Conservation (phyloP, 2,888 invertebrate species). For the Nemotelus pantherinus region DNA sequence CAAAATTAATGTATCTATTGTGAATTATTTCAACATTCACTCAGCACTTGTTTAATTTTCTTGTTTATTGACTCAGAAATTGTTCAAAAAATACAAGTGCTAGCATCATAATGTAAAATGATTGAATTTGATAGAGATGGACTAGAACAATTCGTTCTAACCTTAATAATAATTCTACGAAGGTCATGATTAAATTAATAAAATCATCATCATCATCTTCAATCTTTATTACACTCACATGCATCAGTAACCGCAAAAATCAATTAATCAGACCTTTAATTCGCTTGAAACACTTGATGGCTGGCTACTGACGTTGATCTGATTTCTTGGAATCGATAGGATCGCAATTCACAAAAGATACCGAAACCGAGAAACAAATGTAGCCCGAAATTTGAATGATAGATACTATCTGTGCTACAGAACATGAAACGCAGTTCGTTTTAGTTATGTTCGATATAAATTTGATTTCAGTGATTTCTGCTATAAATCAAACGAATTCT, state of each 20-base stretch:
- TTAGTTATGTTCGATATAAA: constrained; percentile 37
- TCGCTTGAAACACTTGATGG: background rate
- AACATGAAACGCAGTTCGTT: constrained; percentile 22
- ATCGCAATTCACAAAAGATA: constrained; percentile 19
- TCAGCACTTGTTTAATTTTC: too few species aligned
- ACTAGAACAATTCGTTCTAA: too few species aligned
- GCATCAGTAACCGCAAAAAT: background rate
- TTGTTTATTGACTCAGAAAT: too few species aligned
- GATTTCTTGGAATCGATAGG: constrained; percentile 28
- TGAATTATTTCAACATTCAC: too few species aligned
- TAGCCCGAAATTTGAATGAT: constrained; percentile 11
- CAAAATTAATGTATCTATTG: too few species aligned
- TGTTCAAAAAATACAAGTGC: too few species aligned
- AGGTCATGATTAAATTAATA: too few species aligned
- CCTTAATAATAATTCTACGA: too few species aligned
- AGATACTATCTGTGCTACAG: constrained; percentile 27
- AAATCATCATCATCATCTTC: too few species aligned
- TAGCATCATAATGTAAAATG: too few species aligned
- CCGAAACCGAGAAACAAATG: constrained; percentile 21
- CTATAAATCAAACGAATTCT: constrained; percentile 40
- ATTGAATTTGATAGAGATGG: too few species aligned
- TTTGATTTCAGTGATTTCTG: constrained; percentile 35
- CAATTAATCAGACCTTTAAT: constrained; percentile 34
- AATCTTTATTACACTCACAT: too few species aligned
- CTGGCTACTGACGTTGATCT: constrained; percentile 36